These are phyloP conservation scores for Onychomys leucogaster DNA, from an alignment of 2,797 vertebrate species.

Conservation along the genomic window DNA sequence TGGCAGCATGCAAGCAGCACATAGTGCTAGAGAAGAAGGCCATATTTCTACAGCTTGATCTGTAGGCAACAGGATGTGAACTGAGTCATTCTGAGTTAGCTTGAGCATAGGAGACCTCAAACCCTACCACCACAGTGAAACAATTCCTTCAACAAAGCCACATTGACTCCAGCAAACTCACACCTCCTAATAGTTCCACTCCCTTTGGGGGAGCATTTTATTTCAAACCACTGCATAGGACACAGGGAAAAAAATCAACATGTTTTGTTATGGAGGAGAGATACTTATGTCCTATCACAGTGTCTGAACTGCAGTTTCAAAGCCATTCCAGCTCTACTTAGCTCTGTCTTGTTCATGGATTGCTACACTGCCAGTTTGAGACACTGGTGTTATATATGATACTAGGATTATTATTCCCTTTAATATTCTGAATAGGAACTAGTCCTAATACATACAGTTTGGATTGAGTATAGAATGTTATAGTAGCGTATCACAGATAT, in stretches of 20 bases:
- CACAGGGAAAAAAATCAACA: neutral
- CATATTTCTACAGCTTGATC: neutral
- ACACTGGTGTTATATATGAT: rapidly evolving
- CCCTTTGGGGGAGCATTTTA: neutral
- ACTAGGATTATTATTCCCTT: neutral
- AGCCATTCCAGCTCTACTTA: neutral
- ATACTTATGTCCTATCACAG: neutral
- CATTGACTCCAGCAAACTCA: neutral
- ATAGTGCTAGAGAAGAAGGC: neutral
- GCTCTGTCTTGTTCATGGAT: neutral
- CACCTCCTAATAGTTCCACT: neutral
- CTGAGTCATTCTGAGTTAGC: neutral
- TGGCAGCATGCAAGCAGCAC: neutral
- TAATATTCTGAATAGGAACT: neutral
- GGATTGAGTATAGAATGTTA: neutral
- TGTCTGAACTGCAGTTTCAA: neutral
- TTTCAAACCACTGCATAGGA: neutral
- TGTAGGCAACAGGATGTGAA: neutral
- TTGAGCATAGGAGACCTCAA: neutral
- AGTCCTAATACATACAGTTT: neutral
- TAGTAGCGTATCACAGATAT: neutral
- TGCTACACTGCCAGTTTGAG: neutral
- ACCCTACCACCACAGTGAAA: neutral
- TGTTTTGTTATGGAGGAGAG: neutral
- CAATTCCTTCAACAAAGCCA: neutral